Evolutionary conservation across 2,113 vertebrate species (phyloP).

Genomic region (Rana temporaria): DNA sequence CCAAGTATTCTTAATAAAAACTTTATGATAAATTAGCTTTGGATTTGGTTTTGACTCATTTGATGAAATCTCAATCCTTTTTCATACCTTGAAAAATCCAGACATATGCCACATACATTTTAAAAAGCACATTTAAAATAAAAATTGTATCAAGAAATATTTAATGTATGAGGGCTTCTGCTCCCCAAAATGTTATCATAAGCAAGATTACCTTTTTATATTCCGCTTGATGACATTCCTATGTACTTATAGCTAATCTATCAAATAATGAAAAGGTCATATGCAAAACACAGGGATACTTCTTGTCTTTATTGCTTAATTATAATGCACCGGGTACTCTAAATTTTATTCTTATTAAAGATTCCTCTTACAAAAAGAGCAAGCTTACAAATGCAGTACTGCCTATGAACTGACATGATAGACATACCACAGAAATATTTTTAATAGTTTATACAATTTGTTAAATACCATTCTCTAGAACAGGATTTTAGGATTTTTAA

Average conservation of each 20-base stretch:
- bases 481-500: too few species aligned
- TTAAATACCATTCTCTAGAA: too few species aligned
- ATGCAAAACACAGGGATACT: not conserved
- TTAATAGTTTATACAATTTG: too few species aligned
- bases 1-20: not conserved
- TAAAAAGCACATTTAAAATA: not conserved
- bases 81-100: not conserved
- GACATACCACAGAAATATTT: too few species aligned
- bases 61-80: slow-evolving; percentile 14
- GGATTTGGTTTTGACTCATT: slow-evolving; percentile 4
- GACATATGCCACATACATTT: not conserved
- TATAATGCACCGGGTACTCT: not conserved
- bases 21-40: not conserved
- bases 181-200: not conserved
- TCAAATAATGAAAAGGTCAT: slow-evolving; percentile 12
- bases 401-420: too few species aligned
- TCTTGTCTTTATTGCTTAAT: not conserved
- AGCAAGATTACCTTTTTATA: not conserved
- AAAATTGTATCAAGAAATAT: not conserved
- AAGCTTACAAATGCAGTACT: too few species aligned
- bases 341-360: too few species aligned
- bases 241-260: not conserved
- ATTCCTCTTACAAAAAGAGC: too few species aligned
- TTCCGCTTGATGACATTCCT: not conserved
- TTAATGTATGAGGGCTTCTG: not conserved